phyloP scores from a whole-genome alignment of 2,888 invertebrate genomes.

The Trissolcus japonicus region DNA sequence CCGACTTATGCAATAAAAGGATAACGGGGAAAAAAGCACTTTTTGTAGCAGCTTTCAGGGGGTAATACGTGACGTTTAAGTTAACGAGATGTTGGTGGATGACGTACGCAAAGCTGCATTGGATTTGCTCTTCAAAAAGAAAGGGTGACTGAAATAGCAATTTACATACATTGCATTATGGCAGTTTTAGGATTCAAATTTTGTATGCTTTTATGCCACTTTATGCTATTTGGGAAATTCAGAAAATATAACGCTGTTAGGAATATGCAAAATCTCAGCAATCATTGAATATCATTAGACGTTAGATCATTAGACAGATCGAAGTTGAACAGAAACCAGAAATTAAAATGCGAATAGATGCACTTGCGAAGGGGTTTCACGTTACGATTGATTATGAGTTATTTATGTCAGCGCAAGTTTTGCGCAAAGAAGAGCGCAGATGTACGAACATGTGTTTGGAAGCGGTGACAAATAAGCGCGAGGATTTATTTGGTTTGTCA shows the following conservation, averaged over 20 bases:
- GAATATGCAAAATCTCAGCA: slow-evolving; percentile 1
- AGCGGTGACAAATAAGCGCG: slow-evolving; percentile 64
- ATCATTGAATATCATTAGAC: background rate
- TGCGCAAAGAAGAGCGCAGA: slow-evolving; percentile 58
- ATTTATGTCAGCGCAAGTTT: slow-evolving; percentile 25
- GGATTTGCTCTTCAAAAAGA: slow-evolving; percentile 57
- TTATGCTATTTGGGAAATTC: slow-evolving; percentile 37
- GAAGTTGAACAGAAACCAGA: background rate
- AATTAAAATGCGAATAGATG: background rate
- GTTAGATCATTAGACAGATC: too few species aligned
- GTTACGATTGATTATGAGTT: slow-evolving; percentile 36
- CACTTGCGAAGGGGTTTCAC: background rate
- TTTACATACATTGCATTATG: slow-evolving; percentile 52
- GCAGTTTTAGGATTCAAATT: slow-evolving; percentile 47
- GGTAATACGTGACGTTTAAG: slow-evolving; percentile 37
- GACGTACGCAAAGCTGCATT: slow-evolving; percentile 60
- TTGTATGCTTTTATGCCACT: slow-evolving; percentile 36
- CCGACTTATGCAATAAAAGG: slow-evolving; percentile 49
- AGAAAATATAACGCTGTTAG: slow-evolving; percentile 8
- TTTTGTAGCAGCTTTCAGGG: slow-evolving; percentile 33
- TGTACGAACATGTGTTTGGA: slow-evolving; percentile 68
- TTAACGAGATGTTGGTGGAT: slow-evolving; percentile 35
- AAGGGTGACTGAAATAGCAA: slow-evolving; percentile 52
- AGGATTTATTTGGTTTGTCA: slow-evolving; percentile 69
- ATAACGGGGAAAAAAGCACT: slow-evolving; percentile 41